Base-by-base conservation (phyloP, 2,888 invertebrate genomes). In the Ichneumoninae sp. region DNA sequence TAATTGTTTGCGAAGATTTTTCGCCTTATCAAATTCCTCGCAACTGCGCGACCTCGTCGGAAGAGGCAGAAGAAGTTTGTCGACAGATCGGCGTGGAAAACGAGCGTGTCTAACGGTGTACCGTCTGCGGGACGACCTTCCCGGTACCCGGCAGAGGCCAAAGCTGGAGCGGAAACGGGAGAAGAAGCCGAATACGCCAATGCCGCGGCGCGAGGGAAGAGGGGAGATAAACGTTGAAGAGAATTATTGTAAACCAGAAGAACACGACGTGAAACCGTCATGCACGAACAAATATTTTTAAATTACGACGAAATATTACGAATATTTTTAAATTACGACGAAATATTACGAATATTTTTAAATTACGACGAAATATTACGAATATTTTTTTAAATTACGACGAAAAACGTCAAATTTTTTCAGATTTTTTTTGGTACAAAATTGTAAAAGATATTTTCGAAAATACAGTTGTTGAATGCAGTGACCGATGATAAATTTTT, bases 31-130 rank as follows among this genome's bases (percentile, higher is more conserved):
- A 13, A 74, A 62, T 47, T 62, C 26, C 60, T 72, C 60, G 72
- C 60, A 19, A 30, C 26, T 8, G 44, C 19, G 30, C 74, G 74
- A 62, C 62, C 62, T 60, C 60, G 47, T 47, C 62, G 40, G 6
- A 19, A n/a, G n/a, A 30, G 19, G 57, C 19, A 3, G 30, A 30
- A 44, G 33, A 74, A 74, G 62, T 33, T 74, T 8, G 60, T 30
- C 62, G 33, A 70, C 5, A 10, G 71, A 71, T 36, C 54, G 36
- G 54, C 13, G 2, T 19, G 13, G 36, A 54, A 71, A 54, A 22
- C 54, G 70, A 72, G 60, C 16, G 72, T 40, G 40, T 26, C 22
- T 57, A 71, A 71, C 22, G 57, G 54, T 71, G 57, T 26, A 57
- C 54, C 22, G n/a, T 7, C 54, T 40, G 57, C 36, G 40, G 5